These are phyloP conservation scores for Tethya wilhelma DNA, from an alignment of 37 sponge, comb jelly and placozoan genomes.

Conservation along the genomic window DNA sequence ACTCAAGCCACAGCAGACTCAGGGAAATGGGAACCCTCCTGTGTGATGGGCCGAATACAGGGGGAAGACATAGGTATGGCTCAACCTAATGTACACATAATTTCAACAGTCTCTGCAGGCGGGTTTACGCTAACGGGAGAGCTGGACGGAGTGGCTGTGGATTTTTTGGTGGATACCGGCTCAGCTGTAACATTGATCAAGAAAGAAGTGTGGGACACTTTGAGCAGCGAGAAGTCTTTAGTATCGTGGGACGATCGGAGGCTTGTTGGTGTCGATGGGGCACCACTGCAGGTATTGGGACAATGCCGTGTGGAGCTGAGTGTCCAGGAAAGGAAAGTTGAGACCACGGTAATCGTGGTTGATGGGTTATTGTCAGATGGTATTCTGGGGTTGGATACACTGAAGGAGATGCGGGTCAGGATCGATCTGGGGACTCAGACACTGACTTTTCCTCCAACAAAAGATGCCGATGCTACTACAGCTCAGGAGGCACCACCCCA, in stretches of 20 bases:
- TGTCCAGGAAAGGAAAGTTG: too few species aligned
- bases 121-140: neutral
- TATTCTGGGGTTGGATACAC: too few species aligned
- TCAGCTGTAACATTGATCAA: conserved; percentile 52
- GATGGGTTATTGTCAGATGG: too few species aligned
- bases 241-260: conserved; percentile 15
- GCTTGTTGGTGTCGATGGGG: conserved; percentile 45
- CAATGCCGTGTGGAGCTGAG: too few species aligned
- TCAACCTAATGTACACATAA: neutral
- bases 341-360: too few species aligned
- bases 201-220: conserved; percentile 14
- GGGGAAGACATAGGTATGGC: conserved; percentile 14
- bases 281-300: conserved; percentile 1
- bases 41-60: conserved; percentile 16
- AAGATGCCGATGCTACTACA: too few species aligned
- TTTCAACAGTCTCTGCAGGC: conserved; percentile 2
- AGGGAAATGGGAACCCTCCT: conserved; percentile 50
- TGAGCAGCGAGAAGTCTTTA: neutral
- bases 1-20: neutral
- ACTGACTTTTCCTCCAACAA: too few species aligned
- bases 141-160: conserved; percentile 17
- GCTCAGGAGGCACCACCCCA: too few species aligned
- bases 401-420: too few species aligned
- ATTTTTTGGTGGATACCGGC: conserved; percentile 50
- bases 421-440: too few species aligned